phyloP scores from a whole-genome alignment of 2,888 invertebrate genomes.

The Hirtodrosophila cameraria region DNA sequence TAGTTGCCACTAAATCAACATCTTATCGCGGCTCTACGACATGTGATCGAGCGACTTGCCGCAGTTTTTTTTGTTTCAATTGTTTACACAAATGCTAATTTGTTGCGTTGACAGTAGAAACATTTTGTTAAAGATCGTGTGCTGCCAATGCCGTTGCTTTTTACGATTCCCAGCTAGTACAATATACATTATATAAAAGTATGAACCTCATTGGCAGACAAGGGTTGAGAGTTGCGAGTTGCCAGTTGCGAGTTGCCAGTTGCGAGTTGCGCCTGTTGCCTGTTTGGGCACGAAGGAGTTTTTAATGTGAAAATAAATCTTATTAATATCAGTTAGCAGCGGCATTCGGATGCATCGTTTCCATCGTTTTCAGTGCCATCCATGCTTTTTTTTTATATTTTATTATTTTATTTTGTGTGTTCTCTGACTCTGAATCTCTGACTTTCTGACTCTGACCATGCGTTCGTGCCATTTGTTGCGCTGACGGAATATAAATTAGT shows the following conservation, averaged over 20 bases:
- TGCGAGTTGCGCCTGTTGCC: no score
- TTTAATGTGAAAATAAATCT: slow-evolving; percentile 48
- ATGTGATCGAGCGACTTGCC: slow-evolving; percentile 48
- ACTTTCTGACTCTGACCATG: no score
- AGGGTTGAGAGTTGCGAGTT: no score
- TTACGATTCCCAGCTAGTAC: not conserved
- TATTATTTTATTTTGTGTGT: slow-evolving; percentile 22
- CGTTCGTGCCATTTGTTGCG: slow-evolving; percentile 30
- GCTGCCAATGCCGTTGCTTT: slow-evolving; percentile 2
- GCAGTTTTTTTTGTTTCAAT: slow-evolving; percentile 38
- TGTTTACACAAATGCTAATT: slow-evolving; percentile 58
- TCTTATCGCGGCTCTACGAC: slow-evolving; percentile 25
- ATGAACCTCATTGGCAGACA: not conserved
- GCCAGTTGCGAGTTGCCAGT: no score
- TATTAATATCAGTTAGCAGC: slow-evolving; percentile 37
- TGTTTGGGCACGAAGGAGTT: slow-evolving; percentile 6
- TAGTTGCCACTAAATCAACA: slow-evolving; percentile 28
- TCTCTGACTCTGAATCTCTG: no score
- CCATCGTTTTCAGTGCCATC: no score
- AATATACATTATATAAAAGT: not conserved
- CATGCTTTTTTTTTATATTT: slow-evolving; percentile 7
- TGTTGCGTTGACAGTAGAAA: slow-evolving; percentile 23
- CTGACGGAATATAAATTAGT: slow-evolving; percentile 63
- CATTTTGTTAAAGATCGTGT: slow-evolving; percentile 6
- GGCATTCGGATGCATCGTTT: not conserved